Base-by-base conservation (phyloP, 1,140 invertebrate genomes). In the Trachelipus rathkii region DNA sequence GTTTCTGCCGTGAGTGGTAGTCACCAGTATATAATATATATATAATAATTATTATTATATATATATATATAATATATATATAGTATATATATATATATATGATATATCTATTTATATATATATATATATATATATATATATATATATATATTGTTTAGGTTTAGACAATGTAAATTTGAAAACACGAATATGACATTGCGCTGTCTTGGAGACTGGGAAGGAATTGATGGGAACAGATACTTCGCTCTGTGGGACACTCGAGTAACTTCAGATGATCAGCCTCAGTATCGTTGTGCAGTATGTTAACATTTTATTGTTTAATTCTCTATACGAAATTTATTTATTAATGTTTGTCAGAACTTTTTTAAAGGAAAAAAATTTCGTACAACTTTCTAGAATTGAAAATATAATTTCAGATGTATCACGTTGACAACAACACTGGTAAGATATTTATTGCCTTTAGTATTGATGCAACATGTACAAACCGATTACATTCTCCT, bases 241-340 rank as follows among this genome's bases (percentile, higher is more conserved):
- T 73, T 85, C 15, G 84, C 84, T 11, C 74, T 85, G 24, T 83
- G 84, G 82, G 84, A 85, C 74, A 79, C 79, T 0, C 77, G 50
- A 3, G 76, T 76, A 21, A 82, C 82, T 15, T 81, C 71, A 0
- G 70, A 74, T 44, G 75, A 78, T 69, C 85, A 87, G 79, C 89
- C 90, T 2, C 87, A 87, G 81, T 92, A 91, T 83, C 86, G 90
- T 81, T 92, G 91, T 82, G 90, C 89, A 53, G 90, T 91, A 86
- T 86, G 89, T 89, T 23, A 15, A 44, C 72, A 60, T 60, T 19
- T 60, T 60, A 60, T 60, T 60, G 1, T 60, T 15, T 15, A 0
- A 8, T 19, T 19, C 50, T 0, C 2, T 60, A 13, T n/a, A n/a
- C n/a, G n/a, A 19, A 60, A 15, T 3, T 1, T 8, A 19, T 8